Evolutionary conservation across 2,113 vertebrate genomes (phyloP), one percentile per base, ranked within the genome.

Genomic region (Andinoacara biseriatus): DNA sequence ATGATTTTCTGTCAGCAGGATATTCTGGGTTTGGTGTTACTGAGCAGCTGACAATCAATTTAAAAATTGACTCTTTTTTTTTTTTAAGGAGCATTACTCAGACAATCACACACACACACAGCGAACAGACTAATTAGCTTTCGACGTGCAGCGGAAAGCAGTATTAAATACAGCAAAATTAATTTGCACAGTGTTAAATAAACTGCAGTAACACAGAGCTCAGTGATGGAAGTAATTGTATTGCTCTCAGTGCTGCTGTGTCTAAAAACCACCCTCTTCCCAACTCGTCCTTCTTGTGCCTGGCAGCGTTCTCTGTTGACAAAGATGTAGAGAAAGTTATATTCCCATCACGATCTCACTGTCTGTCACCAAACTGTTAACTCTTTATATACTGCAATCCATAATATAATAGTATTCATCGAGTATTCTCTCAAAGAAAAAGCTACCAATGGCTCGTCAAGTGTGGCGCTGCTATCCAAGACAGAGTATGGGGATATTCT

Each of bases 21-120:
- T 17, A 1, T 10, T 67, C 13, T 17, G 4, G n/a, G 38, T 56
- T 56, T 1, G 7, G 54, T 26, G 0, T 22, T 58, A 61, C 5
- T 57, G 40, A 79, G 85, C 79, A 58, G 18, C 14, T 54, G 26
- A 72, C 67, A 72, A 72, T 33, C 67, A 72, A 8, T 72, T 72
- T 13, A 54, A 60, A 38, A 78, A 74, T 75, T 11, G 24, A 63
- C 65, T 61, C 31, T 1, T 3, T 6, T 74, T 56, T 67, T 49
- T 49, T 29, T 49, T 67, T 10, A 7, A 49, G 24, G 46, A 49
- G 9, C 65, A 72, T 52, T 31, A 17, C 17, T 72, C 49, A n/a
- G n/a, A n/a, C n/a, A n/a, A n/a, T n/a, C n/a, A n/a, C n/a, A n/a
- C n/a, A 52, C 43, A 72, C 65, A 72, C 26, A 8, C 43, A 14